A percentile compares a stretch with the other conserved stretches of the same genome.
These are phyloP conservation scores for Trachurus trachurus DNA, from an alignment of 2,797 vertebrate species.

Conservation along the genomic window DNA sequence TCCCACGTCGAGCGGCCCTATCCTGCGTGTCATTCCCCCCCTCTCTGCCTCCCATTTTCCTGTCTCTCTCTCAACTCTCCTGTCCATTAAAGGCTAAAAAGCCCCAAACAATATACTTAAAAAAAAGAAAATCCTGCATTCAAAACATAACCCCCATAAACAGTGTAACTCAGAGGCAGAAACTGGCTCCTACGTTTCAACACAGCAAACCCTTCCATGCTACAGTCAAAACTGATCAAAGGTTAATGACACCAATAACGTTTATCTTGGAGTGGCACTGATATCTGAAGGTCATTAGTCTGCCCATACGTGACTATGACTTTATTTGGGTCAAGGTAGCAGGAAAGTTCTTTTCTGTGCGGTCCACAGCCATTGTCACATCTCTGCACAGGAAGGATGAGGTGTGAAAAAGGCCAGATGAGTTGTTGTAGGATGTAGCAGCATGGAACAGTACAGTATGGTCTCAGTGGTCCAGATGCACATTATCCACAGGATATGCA, in stretches of 20 bases:
- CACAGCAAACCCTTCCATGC: no score
- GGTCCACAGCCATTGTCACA: not conserved
- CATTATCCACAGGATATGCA: conserved; percentile 52
- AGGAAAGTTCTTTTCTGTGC: conserved; percentile 1
- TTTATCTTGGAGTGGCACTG: not conserved
- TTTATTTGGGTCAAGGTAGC: not conserved
- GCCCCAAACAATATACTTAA: no score
- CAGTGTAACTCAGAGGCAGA: no score
- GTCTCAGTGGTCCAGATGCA: conserved; percentile 21
- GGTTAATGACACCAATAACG: not conserved
- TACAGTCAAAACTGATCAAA: not conserved
- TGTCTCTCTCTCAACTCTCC: no score
- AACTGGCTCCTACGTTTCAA: not conserved
- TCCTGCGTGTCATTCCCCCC: no score
- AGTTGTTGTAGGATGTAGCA: conserved; percentile 6
- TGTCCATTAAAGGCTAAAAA: no score
- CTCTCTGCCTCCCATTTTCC: no score
- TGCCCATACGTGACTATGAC: not conserved
- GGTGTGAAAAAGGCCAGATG: not conserved
- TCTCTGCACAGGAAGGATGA: conserved; percentile 29
- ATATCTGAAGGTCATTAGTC: not conserved
- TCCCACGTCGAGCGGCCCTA: no score
- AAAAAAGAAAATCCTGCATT: not conserved
- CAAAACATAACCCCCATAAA: no score
- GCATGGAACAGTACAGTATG: conserved; percentile 42